A percentile compares a stretch with the other conserved stretches of the same genome.
Evolutionary conservation across 2,888 invertebrate genomes (phyloP).

Genomic region (Yponomeuta sedellus): DNA sequence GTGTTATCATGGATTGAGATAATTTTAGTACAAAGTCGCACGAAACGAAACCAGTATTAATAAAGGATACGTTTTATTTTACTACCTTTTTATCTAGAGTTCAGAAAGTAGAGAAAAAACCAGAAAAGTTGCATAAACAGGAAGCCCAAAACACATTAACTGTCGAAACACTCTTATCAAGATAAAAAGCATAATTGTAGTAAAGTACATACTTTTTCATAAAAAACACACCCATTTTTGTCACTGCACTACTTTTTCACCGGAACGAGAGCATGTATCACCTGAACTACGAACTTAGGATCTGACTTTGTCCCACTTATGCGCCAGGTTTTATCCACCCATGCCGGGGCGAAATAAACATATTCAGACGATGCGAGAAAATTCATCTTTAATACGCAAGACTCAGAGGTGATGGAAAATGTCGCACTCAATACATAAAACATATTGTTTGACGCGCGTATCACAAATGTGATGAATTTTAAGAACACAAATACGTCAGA

Average conservation of each 20-base stretch:
- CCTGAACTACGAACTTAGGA: not conserved
- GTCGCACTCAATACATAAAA: slow-evolving; percentile 55
- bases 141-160: not conserved
- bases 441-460: slow-evolving; percentile 49
- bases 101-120: not conserved
- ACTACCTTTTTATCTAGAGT: not conserved
- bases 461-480: slow-evolving; percentile 59
- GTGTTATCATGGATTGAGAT: not conserved
- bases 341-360: not conserved
- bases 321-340: slow-evolving; percentile 49
- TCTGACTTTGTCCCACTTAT: not conserved
- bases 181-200: not conserved
- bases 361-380: slow-evolving; percentile 19
- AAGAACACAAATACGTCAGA: slow-evolving; percentile 28
- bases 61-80: not conserved
- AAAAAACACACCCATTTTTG: slow-evolving; percentile 53
- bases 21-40: not conserved
- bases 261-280: not conserved
- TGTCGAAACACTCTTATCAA: not conserved
- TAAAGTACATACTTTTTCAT: slow-evolving; percentile 43
- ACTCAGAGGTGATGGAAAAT: slow-evolving; percentile 31
- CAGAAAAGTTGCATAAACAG: not conserved
- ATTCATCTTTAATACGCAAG: slow-evolving; percentile 31
- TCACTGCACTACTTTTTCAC: not conserved
- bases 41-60: not conserved